Percentiles rank a stretch among this genome's conserved stretches.
Evolutionary conservation across 2,888 invertebrate genomes (phyloP).

Genomic region (Odontothrips loti): DNA sequence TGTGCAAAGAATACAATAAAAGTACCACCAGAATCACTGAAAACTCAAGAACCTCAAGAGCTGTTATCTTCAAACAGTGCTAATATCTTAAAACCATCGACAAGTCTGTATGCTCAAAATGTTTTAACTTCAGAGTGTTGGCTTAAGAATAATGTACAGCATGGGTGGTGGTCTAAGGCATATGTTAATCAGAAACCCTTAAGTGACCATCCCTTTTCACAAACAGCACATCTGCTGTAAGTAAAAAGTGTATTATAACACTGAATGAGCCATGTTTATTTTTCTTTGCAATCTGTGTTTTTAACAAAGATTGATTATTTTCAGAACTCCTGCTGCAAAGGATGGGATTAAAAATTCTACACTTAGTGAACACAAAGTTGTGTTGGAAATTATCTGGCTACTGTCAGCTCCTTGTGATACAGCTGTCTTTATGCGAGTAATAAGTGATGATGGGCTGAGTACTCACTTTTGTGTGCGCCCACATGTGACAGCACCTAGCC

Average conservation of each 20-base stretch:
- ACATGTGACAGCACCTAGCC: background rate
- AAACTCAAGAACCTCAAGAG: background rate
- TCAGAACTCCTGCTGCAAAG: background rate
- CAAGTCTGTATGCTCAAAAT: background rate
- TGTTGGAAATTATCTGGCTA: background rate
- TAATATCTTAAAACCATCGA: background rate
- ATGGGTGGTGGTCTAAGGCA: background rate
- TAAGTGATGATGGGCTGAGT: background rate
- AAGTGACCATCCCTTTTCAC: background rate
- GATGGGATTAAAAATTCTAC: background rate
- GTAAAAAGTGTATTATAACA: background rate
- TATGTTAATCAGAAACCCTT: background rate
- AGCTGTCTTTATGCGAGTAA: conserved; percentile 4
- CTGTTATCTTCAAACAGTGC: background rate
- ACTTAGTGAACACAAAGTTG: background rate
- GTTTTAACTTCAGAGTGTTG: background rate
- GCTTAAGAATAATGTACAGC: background rate
- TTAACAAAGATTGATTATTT: background rate
- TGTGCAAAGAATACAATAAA: background rate
- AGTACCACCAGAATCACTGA: background rate
- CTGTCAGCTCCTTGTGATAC: background rate
- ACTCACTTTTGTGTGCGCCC: background rate
- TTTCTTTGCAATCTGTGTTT: background rate
- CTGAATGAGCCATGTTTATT: background rate
- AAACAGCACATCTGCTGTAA: background rate